Percentiles rank a stretch among this genome's conserved stretches.
phyloP scores from a whole-genome alignment of 1,140 invertebrate species.

The Drosophila novamexicana region DNA sequence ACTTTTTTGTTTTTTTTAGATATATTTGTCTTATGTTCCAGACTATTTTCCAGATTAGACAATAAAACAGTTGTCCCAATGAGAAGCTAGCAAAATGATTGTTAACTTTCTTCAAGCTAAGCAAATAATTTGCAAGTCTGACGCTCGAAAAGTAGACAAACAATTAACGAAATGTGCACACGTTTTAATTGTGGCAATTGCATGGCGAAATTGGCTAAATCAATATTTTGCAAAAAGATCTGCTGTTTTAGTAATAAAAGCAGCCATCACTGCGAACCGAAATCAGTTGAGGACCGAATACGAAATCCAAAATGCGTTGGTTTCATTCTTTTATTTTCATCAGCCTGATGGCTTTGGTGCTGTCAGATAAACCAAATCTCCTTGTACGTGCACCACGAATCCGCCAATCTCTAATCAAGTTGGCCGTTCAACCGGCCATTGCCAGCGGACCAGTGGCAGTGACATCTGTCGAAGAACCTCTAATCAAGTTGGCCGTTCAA shows the following conservation, averaged over 20 bases:
- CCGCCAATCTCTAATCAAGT: slow-evolving; percentile 22
- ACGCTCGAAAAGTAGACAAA: slow-evolving; percentile 26
- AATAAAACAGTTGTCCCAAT: slow-evolving; percentile 39
- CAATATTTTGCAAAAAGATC: slow-evolving; percentile 19
- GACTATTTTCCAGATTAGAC: not conserved
- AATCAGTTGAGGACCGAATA: slow-evolving; percentile 36
- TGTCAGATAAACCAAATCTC: not conserved
- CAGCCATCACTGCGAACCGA: not conserved
- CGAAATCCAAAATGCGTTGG: slow-evolving; percentile 29
- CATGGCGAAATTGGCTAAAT: slow-evolving; percentile 21
- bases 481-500: not conserved
- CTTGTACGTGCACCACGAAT: slow-evolving; percentile 2
- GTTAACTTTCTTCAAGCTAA: slow-evolving; percentile 38
- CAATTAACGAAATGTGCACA: slow-evolving; percentile 5
- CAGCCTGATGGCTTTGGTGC: slow-evolving; percentile 14
- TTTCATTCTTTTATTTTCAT: slow-evolving; percentile 16
- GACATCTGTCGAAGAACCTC: not conserved
- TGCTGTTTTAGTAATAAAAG: slow-evolving; percentile 39
- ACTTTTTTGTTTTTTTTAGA: not conserved
- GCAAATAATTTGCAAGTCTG: slow-evolving; percentile 9
- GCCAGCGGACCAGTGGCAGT: not conserved
- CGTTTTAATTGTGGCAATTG: slow-evolving; percentile 2
- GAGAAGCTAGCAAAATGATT: slow-evolving; percentile 16
- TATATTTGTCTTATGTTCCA: slow-evolving; percentile 4
- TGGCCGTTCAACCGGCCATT: slow-evolving; percentile 26